Evolutionary conservation across 2,113 vertebrate genomes (phyloP).

Genomic region (Toxotes chatareus): DNA sequence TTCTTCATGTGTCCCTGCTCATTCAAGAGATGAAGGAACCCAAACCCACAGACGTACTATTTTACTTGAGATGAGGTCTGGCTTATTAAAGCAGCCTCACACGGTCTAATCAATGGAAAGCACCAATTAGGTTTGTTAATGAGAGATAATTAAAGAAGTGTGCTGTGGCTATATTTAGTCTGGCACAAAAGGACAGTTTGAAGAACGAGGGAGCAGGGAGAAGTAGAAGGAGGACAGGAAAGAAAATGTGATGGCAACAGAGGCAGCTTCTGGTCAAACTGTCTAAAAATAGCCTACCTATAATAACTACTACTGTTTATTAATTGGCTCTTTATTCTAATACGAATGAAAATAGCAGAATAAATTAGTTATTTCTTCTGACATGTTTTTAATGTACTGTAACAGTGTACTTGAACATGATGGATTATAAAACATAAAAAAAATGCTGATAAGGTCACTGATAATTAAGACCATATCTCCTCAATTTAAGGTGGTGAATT

Average conservation of each 20-base stretch:
- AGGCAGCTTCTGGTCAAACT: constrained; percentile 56
- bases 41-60: constrained; percentile 51
- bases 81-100: constrained; percentile 70
- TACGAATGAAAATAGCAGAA: background rate
- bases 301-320: constrained; percentile 8
- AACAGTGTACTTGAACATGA: background rate
- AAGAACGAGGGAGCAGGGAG: constrained; percentile 57
- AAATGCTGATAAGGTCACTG: background rate
- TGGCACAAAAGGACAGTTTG: constrained; percentile 74
- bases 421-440: background rate
- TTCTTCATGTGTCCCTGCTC: background rate
- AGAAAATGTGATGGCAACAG: constrained; percentile 57
- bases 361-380: background rate
- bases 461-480: background rate
- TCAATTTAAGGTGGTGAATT: background rate
- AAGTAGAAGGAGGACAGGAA: constrained; percentile 57
- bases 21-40: constrained; percentile 27
- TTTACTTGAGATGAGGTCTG: constrained; percentile 68
- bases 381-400: background rate
- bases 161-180: constrained; percentile 79
- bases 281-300: constrained; percentile 44
- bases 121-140: constrained; percentile 80
- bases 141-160: constrained; percentile 82
- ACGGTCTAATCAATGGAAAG: constrained; percentile 78
- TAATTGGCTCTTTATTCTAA: constrained; percentile 17